Conservation (phyloP, 2,888 invertebrate species). For the Meloe dianella region DNA sequence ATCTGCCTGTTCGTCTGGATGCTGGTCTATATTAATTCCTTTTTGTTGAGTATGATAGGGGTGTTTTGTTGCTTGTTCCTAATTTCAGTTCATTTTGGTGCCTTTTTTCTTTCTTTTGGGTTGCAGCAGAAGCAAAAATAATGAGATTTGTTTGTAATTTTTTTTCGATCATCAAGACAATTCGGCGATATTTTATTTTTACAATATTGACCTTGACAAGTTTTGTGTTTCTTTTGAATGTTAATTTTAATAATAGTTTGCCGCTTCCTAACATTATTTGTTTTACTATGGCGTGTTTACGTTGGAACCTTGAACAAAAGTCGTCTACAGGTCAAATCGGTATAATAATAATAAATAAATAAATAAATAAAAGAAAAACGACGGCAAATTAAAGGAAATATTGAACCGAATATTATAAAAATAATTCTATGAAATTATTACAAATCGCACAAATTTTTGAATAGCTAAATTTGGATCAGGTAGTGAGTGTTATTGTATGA, state of each 20-base stretch:
- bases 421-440: background rate
- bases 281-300: slow-evolving; percentile 37
- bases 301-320: slow-evolving; percentile 52
- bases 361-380: background rate
- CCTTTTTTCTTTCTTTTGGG: background rate
- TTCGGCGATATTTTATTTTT: slow-evolving; percentile 25
- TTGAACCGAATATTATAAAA: background rate
- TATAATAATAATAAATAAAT: slow-evolving; percentile 43
- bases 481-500: background rate
- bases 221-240: slow-evolving; percentile 38
- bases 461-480: background rate
- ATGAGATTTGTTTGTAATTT: background rate
- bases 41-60: background rate
- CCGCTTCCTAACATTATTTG: slow-evolving; percentile 39
- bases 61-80: background rate
- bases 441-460: background rate
- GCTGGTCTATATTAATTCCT: background rate
- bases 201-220: slow-evolving; percentile 37
- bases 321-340: slow-evolving; percentile 55
- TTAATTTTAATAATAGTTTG: slow-evolving; percentile 39
- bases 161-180: background rate
- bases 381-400: slow-evolving; percentile 17
- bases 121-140: background rate
- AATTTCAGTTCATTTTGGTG: background rate
- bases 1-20: background rate